Evolutionary conservation across 2,888 invertebrate genomes (phyloP), one percentile per base, ranked within the genome.

Genomic region (Pyrgus malvae): DNA sequence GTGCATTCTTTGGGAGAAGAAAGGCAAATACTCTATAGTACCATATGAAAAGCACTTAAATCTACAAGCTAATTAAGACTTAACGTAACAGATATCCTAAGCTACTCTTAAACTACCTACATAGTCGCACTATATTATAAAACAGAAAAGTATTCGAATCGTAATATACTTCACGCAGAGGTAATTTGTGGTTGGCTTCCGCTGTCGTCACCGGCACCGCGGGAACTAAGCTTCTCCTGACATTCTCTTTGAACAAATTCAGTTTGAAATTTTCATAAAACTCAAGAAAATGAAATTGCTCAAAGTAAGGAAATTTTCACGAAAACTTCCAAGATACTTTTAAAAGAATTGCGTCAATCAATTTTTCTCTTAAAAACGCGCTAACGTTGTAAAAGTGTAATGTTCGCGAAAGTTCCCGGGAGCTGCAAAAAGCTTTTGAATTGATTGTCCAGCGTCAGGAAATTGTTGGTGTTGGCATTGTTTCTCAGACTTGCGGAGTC

Each of bases 401-500:
- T 50, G 71, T 78, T 76, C 61, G 57, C 56, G 65, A 68, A 76
- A 73, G 69, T 74, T 70, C 60, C 60, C 62, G 60, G 65, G 59
- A 62, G 66, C 68, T 76, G 74, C 72, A 78, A 80, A 82, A 83
- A 83, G 80, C 80, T 81, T 83, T 80, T 78, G 80, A 83, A 85
- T 83, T 81, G 83, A 85, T 84, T 83, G 83, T 83, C 80, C 81
- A 74, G 77, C 79, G 80, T 80, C 76, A 79, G 76, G 76, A 80
- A 82, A 82, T 83, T 82, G 80, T 80, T 76, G 73, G 74, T 76
- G 80, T 77, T 70, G 76, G 73, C 79, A 80, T 83, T 87, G 84
- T 85, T 82, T 78, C 77, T 71, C 70, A 75, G 70, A 71, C 76
- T 71, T 74, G 72, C 74, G 73, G 73, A 79, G 76, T 79, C 76